Conservation (phyloP, 2,113 vertebrate species). For the Erythrolamprus reginae region DNA sequence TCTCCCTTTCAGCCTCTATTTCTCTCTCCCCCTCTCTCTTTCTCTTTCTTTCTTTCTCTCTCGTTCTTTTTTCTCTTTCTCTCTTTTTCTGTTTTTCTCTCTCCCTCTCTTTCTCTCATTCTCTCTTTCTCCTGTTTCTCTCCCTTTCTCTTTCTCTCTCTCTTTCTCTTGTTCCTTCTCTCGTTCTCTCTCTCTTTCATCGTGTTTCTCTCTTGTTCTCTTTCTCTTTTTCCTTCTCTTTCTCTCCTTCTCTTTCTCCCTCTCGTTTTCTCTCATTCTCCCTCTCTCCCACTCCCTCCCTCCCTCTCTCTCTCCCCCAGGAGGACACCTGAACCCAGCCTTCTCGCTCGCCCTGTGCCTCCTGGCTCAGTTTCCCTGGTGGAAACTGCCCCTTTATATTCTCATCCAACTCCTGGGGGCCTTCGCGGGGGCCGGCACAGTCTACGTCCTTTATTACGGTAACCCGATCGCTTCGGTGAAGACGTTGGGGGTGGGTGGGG, state of each 20-base stretch:
- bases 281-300: not conserved
- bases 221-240: no score
- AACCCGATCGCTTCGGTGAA: not conserved
- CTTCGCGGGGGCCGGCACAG: conserved; percentile 70
- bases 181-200: no score
- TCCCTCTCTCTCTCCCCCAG: conserved; percentile 44
- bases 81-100: no score
- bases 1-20: rapidly evolving
- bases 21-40: not conserved
- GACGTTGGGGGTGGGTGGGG: no score
- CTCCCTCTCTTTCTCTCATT: no score
- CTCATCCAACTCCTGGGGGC: conserved; percentile 71
- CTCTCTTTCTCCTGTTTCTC: no score
- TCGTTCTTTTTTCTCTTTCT: no score
- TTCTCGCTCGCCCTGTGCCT: conserved; percentile 79
- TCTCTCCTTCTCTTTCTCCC: no score
- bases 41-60: not conserved
- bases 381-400: conserved; percentile 71
- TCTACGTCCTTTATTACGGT: conserved; percentile 80
- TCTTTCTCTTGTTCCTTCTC: no score
- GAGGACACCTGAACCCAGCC: conserved; percentile 85
- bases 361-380: conserved; percentile 69
- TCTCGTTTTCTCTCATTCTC: rapidly evolving
- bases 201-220: no score
- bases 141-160: no score